These are phyloP conservation scores for Ophthalmotilapia sp. DNA, from an alignment of 2,113 vertebrate genomes.

Conservation along the genomic window DNA sequence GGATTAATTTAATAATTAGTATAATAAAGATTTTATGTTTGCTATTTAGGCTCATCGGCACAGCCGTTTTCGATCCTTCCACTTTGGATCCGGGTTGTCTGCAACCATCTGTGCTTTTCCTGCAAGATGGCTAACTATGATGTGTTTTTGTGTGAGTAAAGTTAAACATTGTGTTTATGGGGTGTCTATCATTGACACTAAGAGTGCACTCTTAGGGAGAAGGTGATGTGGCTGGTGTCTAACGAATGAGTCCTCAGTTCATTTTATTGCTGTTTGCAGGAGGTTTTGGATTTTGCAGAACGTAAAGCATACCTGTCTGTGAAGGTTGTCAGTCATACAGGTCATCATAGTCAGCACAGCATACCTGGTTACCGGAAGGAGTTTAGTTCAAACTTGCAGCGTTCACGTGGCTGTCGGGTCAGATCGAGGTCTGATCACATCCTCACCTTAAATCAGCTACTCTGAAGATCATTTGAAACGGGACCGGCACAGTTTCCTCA, in stretches of 20 bases:
- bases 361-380: neutral
- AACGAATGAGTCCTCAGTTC: neutral
- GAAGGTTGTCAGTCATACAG: neutral
- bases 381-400: neutral
- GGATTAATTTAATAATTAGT: neutral
- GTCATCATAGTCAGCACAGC: neutral
- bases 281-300: neutral
- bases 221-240: neutral
- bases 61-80: neutral
- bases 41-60: too few relatives aligned
- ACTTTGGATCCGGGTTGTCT: neutral
- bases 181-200: neutral
- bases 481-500: neutral
- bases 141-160: neutral
- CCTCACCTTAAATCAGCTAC: neutral
- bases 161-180: neutral
- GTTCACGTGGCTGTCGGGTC: accelerated
- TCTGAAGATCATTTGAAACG: neutral
- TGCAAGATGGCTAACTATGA: neutral
- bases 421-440: neutral
- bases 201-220: neutral
- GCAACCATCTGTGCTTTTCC: neutral
- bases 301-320: neutral
- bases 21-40: neutral
- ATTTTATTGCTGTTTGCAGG: neutral